A percentile compares a stretch with the other conserved stretches of the same genome.
Evolutionary conservation across 2,797 vertebrate species (phyloP).

Genomic region (Jordanella pulchra): DNA sequence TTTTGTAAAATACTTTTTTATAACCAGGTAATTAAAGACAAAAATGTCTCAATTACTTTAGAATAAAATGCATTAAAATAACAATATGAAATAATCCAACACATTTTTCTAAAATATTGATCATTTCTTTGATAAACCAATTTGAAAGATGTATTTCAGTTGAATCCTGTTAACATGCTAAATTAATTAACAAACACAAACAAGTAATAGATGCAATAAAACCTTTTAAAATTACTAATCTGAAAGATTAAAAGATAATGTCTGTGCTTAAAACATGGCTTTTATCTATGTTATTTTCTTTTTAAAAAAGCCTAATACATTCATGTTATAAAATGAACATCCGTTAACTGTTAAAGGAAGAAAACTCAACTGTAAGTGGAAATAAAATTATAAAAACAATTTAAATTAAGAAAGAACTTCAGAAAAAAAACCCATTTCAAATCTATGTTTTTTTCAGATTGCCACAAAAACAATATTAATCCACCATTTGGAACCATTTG

Average conservation of each 20-base stretch:
- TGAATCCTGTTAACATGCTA: slow-evolving; percentile 14
- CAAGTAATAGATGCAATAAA: background rate
- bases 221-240: slow-evolving; percentile 5
- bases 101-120: slow-evolving; percentile 56
- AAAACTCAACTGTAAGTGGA: too few relatives aligned
- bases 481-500: slow-evolving; percentile 23
- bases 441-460: background rate
- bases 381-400: background rate
- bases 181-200: slow-evolving; percentile 15
- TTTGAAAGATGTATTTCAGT: slow-evolving; percentile 23
- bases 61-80: slow-evolving; percentile 52
- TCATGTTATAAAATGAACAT: background rate
- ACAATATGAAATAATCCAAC: slow-evolving; percentile 33
- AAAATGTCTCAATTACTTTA: slow-evolving; percentile 18
- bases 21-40: background rate
- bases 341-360: too few relatives aligned
- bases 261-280: slow-evolving; percentile 14
- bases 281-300: too few relatives aligned
- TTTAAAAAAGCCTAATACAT: slow-evolving; percentile 2
- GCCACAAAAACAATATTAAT: slow-evolving; percentile 23
- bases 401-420: background rate
- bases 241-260: background rate
- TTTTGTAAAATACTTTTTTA: slow-evolving; percentile 26
- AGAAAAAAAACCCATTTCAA: background rate
- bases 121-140: slow-evolving; percentile 11